A percentile compares a stretch with the other conserved stretches of the same genome.
phyloP scores from a whole-genome alignment of 2,888 invertebrate genomes.

The Pedicia rivosa region DNA sequence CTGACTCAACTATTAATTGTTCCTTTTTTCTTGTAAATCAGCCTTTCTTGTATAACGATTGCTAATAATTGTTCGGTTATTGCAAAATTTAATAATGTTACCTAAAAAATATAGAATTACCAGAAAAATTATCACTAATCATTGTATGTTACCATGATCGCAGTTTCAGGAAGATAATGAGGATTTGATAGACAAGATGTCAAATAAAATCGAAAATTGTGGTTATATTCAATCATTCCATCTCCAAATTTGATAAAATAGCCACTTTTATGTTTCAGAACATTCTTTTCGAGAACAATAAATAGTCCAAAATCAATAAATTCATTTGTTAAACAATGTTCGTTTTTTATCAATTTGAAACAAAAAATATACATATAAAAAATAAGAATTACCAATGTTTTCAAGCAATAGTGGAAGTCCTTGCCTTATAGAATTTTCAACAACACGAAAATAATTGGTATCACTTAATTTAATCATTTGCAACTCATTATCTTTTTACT shows the following conservation, averaged over 20 bases:
- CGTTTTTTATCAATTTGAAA: background rate
- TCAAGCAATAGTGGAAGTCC: slow-evolving; percentile 74
- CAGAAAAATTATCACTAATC: slow-evolving; percentile 5
- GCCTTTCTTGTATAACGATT: slow-evolving; percentile 81
- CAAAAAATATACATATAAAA: slow-evolving; percentile 26
- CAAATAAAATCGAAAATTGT: slow-evolving; percentile 74
- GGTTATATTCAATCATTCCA: slow-evolving; percentile 66
- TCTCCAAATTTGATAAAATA: slow-evolving; percentile 74
- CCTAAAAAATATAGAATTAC: slow-evolving; percentile 30
- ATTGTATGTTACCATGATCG: slow-evolving; percentile 55
- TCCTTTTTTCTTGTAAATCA: slow-evolving; percentile 87
- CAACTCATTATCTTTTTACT: slow-evolving; percentile 69
- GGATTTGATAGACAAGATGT: slow-evolving; percentile 83
- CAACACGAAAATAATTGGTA: slow-evolving; percentile 56
- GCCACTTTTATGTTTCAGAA: slow-evolving; percentile 52
- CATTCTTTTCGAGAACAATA: slow-evolving; percentile 62
- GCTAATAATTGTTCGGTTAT: slow-evolving; percentile 85
- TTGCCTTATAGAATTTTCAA: slow-evolving; percentile 66
- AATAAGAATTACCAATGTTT: slow-evolving; percentile 44
- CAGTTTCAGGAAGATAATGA: slow-evolving; percentile 80
- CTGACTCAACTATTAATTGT: slow-evolving; percentile 77
- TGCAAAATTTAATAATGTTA: slow-evolving; percentile 81
- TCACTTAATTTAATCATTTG: slow-evolving; percentile 73
- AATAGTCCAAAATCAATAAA: slow-evolving; percentile 63
- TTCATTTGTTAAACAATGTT: slow-evolving; percentile 32